Percentiles rank a stretch among this genome's conserved stretches.
phyloP scores from a whole-genome alignment of 2,113 vertebrate species.

The Sclerurus mexicanus region DNA sequence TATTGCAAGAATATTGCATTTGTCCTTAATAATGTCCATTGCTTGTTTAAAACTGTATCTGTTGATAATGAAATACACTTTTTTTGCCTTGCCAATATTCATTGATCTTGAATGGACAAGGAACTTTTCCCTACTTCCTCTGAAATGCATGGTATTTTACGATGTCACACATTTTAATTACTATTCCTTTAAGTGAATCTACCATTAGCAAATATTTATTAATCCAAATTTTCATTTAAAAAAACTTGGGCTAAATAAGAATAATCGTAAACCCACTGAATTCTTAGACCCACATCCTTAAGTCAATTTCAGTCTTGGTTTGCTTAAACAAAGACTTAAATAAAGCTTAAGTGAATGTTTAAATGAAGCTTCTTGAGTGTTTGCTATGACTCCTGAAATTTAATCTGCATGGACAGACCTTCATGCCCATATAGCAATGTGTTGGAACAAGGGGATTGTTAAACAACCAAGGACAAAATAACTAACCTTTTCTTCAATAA shows the following conservation, averaged over 20 bases:
- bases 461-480: neutral
- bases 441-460: neutral
- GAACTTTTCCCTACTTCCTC: neutral
- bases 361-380: neutral
- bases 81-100: neutral
- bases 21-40: neutral
- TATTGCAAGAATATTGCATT: neutral
- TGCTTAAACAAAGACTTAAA: neutral
- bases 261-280: neutral
- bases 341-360: neutral
- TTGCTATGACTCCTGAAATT: neutral
- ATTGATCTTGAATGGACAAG: neutral
- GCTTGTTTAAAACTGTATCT: neutral
- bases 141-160: neutral
- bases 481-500: neutral
- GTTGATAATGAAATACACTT: neutral
- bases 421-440: rapidly evolving
- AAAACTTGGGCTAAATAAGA: neutral
- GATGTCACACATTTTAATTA: neutral
- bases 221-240: neutral
- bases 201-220: neutral
- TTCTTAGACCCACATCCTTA: neutral
- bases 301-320: neutral
- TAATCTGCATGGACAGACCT: neutral
- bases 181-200: neutral